Base-by-base conservation (phyloP, 2,113 vertebrate species). In the Lates calcarifer region DNA sequence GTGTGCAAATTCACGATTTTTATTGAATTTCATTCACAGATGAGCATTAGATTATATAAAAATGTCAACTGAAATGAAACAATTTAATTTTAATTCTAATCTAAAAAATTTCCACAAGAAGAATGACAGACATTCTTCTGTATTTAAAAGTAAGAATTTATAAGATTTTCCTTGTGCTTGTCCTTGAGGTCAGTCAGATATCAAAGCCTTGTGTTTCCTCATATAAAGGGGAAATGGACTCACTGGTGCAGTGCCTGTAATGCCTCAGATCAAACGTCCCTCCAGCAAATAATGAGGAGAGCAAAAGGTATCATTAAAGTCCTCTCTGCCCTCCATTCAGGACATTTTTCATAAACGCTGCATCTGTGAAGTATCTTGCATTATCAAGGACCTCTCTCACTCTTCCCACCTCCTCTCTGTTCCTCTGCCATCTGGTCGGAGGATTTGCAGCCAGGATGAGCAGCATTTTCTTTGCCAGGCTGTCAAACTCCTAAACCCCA, bases 321-420 rank as follows among this genome's bases (percentile, higher is more conserved):
- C 29, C 55, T 72, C 18, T 66, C 47, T 81, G 49, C 37, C 31
- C 53, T 77, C 39, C 26, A 51, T 51, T 66, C 62, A 37, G 61
- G 14, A 71, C 45, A n/a, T 71, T 80, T 58, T 76, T 76, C 13
- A 63, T 58, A 70, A 71, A 69, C 31, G 41, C 7, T 74, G 13
- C n/a, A 49, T 51, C 15, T 2, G 15, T 62, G 70, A 74, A 24
- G 41, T 35, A 35, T 67, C 6, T 14, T 73, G 15, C 24, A 49
- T 81, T 76, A 45, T 68, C 37, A 29, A 43, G 4, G 18, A 67
- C 39, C 62, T 53, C 22, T 76, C 61, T 62, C 24, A 15, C 37
- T 45, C 29, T 62, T 73, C 39, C 28, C 45, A 14, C 56, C 13
- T 0, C 28, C 74, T 77, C 73, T 66, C 53, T 66, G 57, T 55